Percentiles rank a stretch among this genome's conserved stretches.
These are phyloP conservation scores for Acanthiza pusilla DNA, from an alignment of 2,797 vertebrate species.

Conservation along the genomic window DNA sequence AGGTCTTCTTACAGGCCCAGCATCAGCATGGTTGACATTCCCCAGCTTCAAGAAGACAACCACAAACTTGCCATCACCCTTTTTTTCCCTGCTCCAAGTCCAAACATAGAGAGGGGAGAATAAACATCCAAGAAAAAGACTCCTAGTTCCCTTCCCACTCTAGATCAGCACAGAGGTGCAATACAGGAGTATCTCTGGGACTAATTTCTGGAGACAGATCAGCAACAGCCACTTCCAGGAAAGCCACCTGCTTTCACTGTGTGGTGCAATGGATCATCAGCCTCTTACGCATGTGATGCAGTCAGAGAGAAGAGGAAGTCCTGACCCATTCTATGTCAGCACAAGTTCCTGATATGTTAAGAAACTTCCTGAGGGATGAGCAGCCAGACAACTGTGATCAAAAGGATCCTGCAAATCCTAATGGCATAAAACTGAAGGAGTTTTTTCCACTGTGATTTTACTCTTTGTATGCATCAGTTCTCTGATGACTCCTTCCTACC, in stretches of 20 bases:
- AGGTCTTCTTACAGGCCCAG: background rate
- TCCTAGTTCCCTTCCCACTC: background rate
- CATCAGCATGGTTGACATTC: background rate
- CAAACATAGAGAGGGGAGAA: background rate
- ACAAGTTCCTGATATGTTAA: background rate
- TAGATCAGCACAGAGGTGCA: background rate
- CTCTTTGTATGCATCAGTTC: background rate
- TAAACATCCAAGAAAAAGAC: background rate
- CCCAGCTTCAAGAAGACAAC: background rate
- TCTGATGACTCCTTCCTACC: background rate
- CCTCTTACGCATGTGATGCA: background rate
- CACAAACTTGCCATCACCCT: background rate
- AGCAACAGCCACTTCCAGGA: background rate
- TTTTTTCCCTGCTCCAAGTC: background rate
- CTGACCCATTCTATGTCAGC: background rate
- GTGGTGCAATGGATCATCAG: background rate
- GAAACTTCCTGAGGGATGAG: background rate
- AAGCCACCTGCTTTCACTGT: background rate
- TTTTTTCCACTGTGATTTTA: background rate
- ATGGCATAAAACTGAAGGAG: background rate
- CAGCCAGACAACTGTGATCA: background rate
- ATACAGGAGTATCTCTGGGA: background rate
- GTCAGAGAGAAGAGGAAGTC: conserved; percentile 13
- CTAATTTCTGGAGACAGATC: background rate
- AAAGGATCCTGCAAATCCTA: background rate